Evolutionary conservation across 2,888 invertebrate genomes (phyloP).

Genomic region (Megalurothrips usitatus): DNA sequence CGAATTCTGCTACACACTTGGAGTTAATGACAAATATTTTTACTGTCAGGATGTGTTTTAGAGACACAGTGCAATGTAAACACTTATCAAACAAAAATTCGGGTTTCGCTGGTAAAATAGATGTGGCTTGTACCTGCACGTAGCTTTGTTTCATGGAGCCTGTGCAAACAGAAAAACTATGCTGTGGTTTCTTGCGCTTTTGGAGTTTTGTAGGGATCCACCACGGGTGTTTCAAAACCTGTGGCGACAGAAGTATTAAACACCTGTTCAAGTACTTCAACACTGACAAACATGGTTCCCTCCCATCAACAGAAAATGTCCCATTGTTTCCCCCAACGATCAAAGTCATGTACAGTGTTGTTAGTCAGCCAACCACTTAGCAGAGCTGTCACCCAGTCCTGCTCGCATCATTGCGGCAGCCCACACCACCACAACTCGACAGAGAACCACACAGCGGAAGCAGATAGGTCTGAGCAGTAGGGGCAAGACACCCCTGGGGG

Average conservation of each 20-base stretch:
- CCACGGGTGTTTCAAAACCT: constrained; percentile 22
- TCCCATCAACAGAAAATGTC: background rate
- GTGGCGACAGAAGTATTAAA: constrained; percentile 16
- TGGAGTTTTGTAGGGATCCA: constrained; percentile 8
- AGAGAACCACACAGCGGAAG: background rate
- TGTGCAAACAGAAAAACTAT: constrained; percentile 32
- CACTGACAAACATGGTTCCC: background rate
- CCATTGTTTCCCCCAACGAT: too few relatives aligned
- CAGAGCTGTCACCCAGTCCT: too few relatives aligned
- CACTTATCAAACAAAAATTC: constrained; percentile 27
- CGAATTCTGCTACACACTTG: background rate
- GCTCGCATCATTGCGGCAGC: too few relatives aligned
- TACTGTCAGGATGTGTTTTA: background rate
- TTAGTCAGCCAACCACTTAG: too few relatives aligned
- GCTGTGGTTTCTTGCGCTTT: constrained; percentile 15
- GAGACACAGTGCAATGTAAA: constrained; percentile 2
- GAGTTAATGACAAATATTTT: background rate
- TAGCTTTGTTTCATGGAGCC: constrained; percentile 49
- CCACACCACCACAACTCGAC: too few relatives aligned
- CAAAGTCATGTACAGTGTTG: too few relatives aligned
- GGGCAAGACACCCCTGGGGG: background rate
- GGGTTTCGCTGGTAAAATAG: constrained; percentile 29
- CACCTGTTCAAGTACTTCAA: background rate
- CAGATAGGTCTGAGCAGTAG: background rate
- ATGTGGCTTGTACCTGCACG: constrained; percentile 47